Evolutionary conservation across 2,888 invertebrate species (phyloP), one percentile per base, ranked within the genome.

Genomic region (Gymnoscelis rufifasciata): DNA sequence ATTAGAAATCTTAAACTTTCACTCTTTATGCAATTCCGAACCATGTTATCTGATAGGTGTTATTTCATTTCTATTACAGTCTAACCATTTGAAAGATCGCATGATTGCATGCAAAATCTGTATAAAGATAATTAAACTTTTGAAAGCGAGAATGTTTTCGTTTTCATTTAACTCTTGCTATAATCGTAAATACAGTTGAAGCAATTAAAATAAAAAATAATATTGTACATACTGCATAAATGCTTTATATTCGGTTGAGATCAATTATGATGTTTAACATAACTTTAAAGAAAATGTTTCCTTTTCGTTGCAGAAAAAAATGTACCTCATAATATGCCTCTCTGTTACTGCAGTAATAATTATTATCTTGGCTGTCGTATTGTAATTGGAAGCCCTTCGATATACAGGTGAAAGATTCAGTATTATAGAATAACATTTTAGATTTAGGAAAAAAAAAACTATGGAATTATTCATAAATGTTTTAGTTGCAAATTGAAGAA

Each of bases 301-400:
- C 88, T 89, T 91, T 78, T 90, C 86, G 89, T 93, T 92, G 79
- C 94, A 95, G 94, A 95, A 94, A 94, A 93, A 93, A 92, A 93
- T 95, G 92, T 92, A 94, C 92, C 94, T 94, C 91, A 91, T 93
- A 87, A 92, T 94, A 91, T 94, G 95, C 92, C 45, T 50, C 41
- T 29, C 38, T 33, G 42, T 45, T 35, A 50, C 50, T 41, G 45
- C 45, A 13, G 23, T 50, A 30, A 23, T 50, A 31, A 46, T 50
- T 39, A 50, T 50, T 31, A 33, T 39, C 1, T 42, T 45, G 42
- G 42, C 42, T 30, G 42, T 42, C 35, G 26, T 31, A 27, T 49
- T 49, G 37, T 49, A 42, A 42, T 44, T 19, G 14, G 29, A n/a
- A n/a, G n/a, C 35, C 19, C 50, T 24, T 23, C 42, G 38, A 30